Base-by-base conservation (phyloP, 2,888 invertebrate genomes). In the Tuta absoluta region DNA sequence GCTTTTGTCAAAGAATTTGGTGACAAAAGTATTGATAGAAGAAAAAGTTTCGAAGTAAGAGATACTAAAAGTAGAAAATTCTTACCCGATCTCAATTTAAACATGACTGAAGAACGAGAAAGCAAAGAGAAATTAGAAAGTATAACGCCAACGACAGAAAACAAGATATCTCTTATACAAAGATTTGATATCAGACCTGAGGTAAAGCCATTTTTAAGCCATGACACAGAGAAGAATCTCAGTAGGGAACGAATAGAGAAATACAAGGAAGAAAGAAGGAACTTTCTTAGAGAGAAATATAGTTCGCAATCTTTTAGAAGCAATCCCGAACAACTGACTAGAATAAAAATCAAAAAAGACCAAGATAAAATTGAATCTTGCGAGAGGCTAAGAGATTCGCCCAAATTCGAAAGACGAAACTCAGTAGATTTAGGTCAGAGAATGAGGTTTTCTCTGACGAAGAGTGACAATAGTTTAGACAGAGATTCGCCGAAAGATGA, bases 231-330 rank as follows among this genome's bases (percentile, higher is more conserved):
- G 8, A 93, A 93, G 64, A 94, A 95, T 67, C 79, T 94, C 23
- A 95, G 95, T 74, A 90, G 97, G 58, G 97, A 97, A 78, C 88
- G 97, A 57, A 97, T 98, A 69, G 97, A 98, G 84, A 95, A 96
- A 80, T 98, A 97, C 81, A 98, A 98, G 86, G 97, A 97, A 79
- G 97, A 98, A 78, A 90, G 97, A n/a, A 92, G 98, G 62, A 95
- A 95, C 72, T 96, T 96, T 75, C 86, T 97, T 14, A 93, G 97
- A 57, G 97, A 97, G 78, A 97, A 97, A 81, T 97, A 97, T 80
- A 95, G 96, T 68, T 95, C 96, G 0, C 96, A 96, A 72, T 95
- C 96, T 11, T 95, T 97, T 66, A 92, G 95, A 60, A 94, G 94
- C 70, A 93, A 92, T 66, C 93, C 94, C 1, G 89, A 94, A 56